Evolutionary conservation across 2,888 invertebrate genomes (phyloP), one percentile per base, ranked within the genome.

Genomic region (Protodeltote pygarga): DNA sequence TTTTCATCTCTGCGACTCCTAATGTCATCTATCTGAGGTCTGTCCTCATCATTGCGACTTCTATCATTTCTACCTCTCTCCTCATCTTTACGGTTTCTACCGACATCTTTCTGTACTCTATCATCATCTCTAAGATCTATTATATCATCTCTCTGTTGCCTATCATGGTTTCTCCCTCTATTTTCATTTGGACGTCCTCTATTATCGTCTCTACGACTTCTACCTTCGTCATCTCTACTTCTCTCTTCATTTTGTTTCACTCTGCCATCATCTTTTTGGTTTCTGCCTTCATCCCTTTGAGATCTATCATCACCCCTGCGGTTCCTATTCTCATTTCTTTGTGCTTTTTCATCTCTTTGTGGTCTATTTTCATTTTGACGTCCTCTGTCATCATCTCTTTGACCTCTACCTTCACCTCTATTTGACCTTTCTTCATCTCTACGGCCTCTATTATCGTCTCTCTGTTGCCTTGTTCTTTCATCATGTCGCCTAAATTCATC

Each of bases 221-320:
- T 37, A 5, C 13, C 5, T 5, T 24, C 24, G 5, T 37, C 34
- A 38, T 33, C 8, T 50, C 40, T 27, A 48, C 37, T 3, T 39
- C 27, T 55, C 10, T 33, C 39, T 27, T 46, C 54, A 3, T 53
- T 50, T 10, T 63, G 54, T 20, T 48, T 46, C n/a, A 40, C 29
- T 20, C 53, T 61, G 3, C 64, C 66, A 27, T 32, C 45, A 27
- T 58, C 65, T 37, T 17, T 64, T 11, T 65, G 49, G 28, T 52
- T 27, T 31, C 20, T 60, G 2, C 23, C 29, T 0, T 40, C 42
- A 31, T 41, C 25, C 5, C 11, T 9, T 1, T 34, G 37, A 9
- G 5, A n/a, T 39, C 23, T 41, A 3, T 23, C 35, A 13, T 46
- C 37, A 25, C 39, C 29, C 1, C 29, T 8, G 2, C 23, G 15